A percentile compares a stretch with the other conserved stretches of the same genome.
Evolutionary conservation across 1,140 invertebrate species (phyloP).

Genomic region (Lasioglossum albipes): DNA sequence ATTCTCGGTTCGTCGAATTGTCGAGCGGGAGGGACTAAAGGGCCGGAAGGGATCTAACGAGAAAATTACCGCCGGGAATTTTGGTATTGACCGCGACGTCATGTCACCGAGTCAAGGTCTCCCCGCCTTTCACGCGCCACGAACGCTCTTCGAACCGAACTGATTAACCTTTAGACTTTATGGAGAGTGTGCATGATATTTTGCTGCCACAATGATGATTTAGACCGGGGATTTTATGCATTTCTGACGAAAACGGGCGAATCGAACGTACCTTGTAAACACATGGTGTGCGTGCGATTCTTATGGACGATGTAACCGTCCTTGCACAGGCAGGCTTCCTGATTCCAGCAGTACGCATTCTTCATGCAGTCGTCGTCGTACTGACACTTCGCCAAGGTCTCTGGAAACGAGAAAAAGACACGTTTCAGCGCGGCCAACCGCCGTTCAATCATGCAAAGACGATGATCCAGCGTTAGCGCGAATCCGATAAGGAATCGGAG

Average conservation of each 20-base stretch:
- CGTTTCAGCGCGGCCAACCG: not conserved
- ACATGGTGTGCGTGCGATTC: slow-evolving; percentile 63
- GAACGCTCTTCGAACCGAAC: too few relatives aligned
- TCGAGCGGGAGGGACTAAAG: not conserved
- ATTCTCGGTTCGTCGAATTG: not conserved
- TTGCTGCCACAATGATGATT: too few relatives aligned
- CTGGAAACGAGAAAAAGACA: slow-evolving; percentile 51
- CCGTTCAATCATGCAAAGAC: not conserved
- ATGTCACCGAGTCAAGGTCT: not conserved
- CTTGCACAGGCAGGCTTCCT: slow-evolving; percentile 66
- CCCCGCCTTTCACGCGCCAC: too few relatives aligned
- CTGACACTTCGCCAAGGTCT: slow-evolving; percentile 60
- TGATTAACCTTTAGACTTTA: too few relatives aligned
- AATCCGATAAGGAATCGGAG: too few relatives aligned
- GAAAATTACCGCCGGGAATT: not conserved
- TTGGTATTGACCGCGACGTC: not conserved
- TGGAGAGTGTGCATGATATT: too few relatives aligned
- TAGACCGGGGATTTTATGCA: too few relatives aligned
- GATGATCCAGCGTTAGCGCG: too few relatives aligned
- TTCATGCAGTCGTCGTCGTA: slow-evolving; percentile 68
- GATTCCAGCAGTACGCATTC: slow-evolving; percentile 68
- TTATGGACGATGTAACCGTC: slow-evolving; percentile 60
- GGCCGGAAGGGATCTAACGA: not conserved
- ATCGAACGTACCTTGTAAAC: slow-evolving; percentile 61
- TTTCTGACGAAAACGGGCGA: too few relatives aligned